These are phyloP conservation scores for Borostomias antarcticus DNA, from an alignment of 2,797 vertebrate genomes.

Conservation along the genomic window DNA sequence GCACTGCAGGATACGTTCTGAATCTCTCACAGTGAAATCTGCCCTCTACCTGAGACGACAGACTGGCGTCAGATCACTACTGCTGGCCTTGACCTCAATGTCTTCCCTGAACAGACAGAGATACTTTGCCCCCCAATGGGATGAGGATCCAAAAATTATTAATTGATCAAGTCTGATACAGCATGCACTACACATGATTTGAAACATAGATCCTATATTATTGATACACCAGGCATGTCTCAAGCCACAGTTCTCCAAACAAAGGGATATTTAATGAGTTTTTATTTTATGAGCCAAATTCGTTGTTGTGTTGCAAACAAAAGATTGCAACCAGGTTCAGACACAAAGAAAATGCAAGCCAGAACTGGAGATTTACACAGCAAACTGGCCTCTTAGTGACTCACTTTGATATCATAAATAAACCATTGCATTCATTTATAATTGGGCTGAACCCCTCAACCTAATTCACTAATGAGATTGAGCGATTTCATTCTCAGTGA, in stretches of 20 bases:
- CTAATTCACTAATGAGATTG: slow-evolving; percentile 83
- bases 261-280: slow-evolving; percentile 33
- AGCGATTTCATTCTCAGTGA: slow-evolving; percentile 78
- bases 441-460: slow-evolving; percentile 74
- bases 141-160: slow-evolving; percentile 41
- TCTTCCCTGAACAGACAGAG: slow-evolving; percentile 66
- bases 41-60: slow-evolving; percentile 68
- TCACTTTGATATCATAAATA: slow-evolving; percentile 86
- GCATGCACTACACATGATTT: slow-evolving; percentile 26
- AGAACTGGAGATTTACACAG: slow-evolving; percentile 71
- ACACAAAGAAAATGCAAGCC: slow-evolving; percentile 57
- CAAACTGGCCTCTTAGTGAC: slow-evolving; percentile 77
- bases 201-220: slow-evolving; percentile 46
- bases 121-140: slow-evolving; percentile 40
- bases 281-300: neutral
- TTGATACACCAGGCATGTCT: slow-evolving; percentile 29
- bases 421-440: slow-evolving; percentile 81
- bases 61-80: slow-evolving; percentile 74
- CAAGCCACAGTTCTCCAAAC: slow-evolving; percentile 22
- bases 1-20: slow-evolving; percentile 66
- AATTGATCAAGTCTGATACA: slow-evolving; percentile 48
- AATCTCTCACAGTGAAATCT: slow-evolving; percentile 71
- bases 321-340: neutral
- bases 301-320: neutral
- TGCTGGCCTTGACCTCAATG: slow-evolving; percentile 64